Percentiles rank a stretch among this genome's conserved stretches.
These are phyloP conservation scores for Dynastes maya DNA, from an alignment of 2,888 invertebrate species.

Conservation along the genomic window DNA sequence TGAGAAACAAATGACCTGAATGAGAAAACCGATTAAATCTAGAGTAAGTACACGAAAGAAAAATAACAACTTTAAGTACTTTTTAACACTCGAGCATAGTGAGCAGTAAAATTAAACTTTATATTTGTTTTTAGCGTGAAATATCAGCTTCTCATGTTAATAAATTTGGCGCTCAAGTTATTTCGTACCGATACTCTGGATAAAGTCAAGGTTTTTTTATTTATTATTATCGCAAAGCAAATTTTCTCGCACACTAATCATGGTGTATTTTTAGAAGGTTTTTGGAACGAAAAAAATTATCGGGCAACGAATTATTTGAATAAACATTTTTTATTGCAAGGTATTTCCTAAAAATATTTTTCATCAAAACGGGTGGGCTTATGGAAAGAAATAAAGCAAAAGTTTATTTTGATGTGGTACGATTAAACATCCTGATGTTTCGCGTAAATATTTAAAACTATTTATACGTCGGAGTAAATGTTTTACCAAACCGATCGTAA, in stretches of 20 bases:
- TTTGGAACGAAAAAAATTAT: conserved; percentile 14
- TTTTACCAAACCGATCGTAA: conserved; percentile 26
- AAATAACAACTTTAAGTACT: too few relatives aligned
- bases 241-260: not conserved
- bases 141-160: not conserved
- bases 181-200: not conserved
- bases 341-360: conserved; percentile 35
- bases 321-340: conserved; percentile 22
- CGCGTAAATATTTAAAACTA: conserved; percentile 35
- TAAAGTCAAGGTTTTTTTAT: not conserved
- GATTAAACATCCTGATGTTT: conserved; percentile 45
- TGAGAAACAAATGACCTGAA: too few relatives aligned
- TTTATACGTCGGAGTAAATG: conserved; percentile 37
- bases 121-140: not conserved
- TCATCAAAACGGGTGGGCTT: conserved; percentile 16
- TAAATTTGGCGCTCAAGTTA: not conserved
- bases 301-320: conserved; percentile 1
- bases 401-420: conserved; percentile 44
- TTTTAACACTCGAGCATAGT: too few relatives aligned
- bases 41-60: too few relatives aligned
- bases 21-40: too few relatives aligned
- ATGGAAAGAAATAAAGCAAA: conserved; percentile 34
- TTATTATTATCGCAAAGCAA: not conserved
- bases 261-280: not conserved
- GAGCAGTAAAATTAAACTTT: too few relatives aligned